Evolutionary conservation across 2,888 invertebrate species (phyloP).

Genomic region (Lissonota sp.): DNA sequence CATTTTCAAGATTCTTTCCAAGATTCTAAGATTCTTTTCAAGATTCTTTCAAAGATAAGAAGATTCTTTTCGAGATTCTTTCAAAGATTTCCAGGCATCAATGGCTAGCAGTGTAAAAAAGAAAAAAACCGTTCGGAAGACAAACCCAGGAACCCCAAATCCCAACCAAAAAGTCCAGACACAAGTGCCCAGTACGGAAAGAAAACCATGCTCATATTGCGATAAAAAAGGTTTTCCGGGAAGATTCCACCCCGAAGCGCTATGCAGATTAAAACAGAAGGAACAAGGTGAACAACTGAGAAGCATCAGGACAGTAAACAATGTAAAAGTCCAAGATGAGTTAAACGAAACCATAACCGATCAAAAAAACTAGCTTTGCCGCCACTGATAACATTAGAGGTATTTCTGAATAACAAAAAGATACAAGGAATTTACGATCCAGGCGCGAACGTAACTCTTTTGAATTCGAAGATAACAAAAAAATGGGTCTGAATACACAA

Average conservation of each 20-base stretch:
- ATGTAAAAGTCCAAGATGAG: slow-evolving; percentile 40
- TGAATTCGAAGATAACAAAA: slow-evolving; percentile 56
- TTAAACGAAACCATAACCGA: slow-evolving; percentile 47
- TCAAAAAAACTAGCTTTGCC: slow-evolving; percentile 55
- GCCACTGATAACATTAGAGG: slow-evolving; percentile 54
- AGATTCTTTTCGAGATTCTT: no score
- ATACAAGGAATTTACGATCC: slow-evolving; percentile 55
- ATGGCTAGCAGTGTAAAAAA: no score
- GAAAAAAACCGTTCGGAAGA: slow-evolving; percentile 27
- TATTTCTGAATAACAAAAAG: slow-evolving; percentile 44
- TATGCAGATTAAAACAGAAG: slow-evolving; percentile 48
- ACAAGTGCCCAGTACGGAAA: slow-evolving; percentile 41
- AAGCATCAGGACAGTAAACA: slow-evolving; percentile 46
- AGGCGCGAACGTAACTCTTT: slow-evolving; percentile 51
- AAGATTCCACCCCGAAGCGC: slow-evolving; percentile 45
- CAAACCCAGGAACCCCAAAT: slow-evolving; percentile 33
- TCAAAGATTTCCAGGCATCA: no score
- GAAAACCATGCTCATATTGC: slow-evolving; percentile 49
- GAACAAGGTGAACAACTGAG: slow-evolving; percentile 37
- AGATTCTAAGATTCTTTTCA: no score
- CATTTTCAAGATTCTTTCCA: no score
- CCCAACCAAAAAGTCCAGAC: slow-evolving; percentile 45
- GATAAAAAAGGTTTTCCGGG: slow-evolving; percentile 55
- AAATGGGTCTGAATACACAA: slow-evolving; percentile 54
- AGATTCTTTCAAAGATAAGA: no score